Evolutionary conservation across 1,140 invertebrate species (phyloP).

Genomic region (Euborellia annulipes): DNA sequence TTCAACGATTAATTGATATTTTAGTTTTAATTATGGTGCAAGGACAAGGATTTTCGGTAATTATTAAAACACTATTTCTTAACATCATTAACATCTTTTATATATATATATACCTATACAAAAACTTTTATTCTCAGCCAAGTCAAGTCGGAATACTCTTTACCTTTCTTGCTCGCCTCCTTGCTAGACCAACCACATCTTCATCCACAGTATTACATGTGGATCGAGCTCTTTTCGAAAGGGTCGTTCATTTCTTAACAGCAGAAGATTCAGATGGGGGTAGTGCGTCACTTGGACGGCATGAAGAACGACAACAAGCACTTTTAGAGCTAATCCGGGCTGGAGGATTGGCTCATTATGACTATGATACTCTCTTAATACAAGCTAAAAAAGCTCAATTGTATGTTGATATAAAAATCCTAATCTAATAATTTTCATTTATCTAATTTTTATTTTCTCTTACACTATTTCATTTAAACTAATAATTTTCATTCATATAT

Average conservation of each 20-base stretch:
- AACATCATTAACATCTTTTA: no score
- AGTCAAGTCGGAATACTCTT: slow-evolving; percentile 52
- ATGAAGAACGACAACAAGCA: slow-evolving; percentile 63
- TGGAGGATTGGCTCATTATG: slow-evolving; percentile 46
- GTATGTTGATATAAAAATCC: slow-evolving; percentile 30
- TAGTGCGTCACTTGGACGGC: slow-evolving; percentile 19
- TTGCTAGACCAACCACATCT: slow-evolving; percentile 29
- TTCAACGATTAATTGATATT: slow-evolving; percentile 40
- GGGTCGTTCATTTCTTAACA: slow-evolving; percentile 33
- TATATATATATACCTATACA: no score
- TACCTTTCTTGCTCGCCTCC: slow-evolving; percentile 54
- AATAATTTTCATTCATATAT: not conserved
- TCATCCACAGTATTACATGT: slow-evolving; percentile 30
- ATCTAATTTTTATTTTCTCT: slow-evolving; percentile 11
- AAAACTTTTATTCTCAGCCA: slow-evolving; percentile 22
- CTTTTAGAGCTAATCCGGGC: slow-evolving; percentile 57
- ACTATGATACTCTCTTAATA: slow-evolving; percentile 35
- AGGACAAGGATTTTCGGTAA: slow-evolving; percentile 31
- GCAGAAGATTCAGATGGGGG: slow-evolving; percentile 22
- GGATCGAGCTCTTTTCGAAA: slow-evolving; percentile 17
- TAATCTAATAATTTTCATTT: not conserved
- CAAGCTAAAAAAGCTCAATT: slow-evolving; percentile 46
- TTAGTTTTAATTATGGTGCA: slow-evolving; percentile 39
- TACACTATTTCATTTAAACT: not conserved
- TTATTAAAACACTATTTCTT: no score